These are phyloP conservation scores for Sternotherus odoratus DNA, from an alignment of 2,797 vertebrate genomes.

Conservation along the genomic window DNA sequence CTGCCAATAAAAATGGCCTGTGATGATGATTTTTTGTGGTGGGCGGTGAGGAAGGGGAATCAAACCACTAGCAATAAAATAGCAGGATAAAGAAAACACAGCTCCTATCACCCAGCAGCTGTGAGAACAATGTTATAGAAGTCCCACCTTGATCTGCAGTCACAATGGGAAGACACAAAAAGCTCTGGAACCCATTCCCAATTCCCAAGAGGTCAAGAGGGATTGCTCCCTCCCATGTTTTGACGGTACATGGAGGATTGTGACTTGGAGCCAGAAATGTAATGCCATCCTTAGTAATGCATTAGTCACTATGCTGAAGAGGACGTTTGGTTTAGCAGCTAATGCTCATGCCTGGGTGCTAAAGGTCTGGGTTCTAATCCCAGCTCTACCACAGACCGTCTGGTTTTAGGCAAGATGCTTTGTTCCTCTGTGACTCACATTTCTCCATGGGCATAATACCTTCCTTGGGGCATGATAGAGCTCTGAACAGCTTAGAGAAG, in stretches of 20 bases:
- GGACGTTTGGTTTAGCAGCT: rapidly evolving
- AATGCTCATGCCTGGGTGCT: rapidly evolving
- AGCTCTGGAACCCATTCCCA: neutral
- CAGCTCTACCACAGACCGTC: rapidly evolving
- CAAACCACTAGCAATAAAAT: neutral
- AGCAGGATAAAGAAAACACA: neutral
- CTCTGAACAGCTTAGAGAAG: neutral
- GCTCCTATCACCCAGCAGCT: neutral
- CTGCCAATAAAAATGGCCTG: neutral
- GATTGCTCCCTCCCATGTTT: rapidly evolving
- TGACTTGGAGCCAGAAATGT: neutral
- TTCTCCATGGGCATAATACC: no score
- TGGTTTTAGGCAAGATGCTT: neutral
- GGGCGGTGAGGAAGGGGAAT: neutral
- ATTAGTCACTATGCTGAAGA: neutral
- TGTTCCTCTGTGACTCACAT: neutral
- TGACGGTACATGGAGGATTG: rapidly evolving
- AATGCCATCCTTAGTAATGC: neutral
- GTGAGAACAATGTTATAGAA: neutral
- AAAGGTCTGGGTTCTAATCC: neutral
- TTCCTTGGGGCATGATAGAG: neutral
- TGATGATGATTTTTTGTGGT: neutral
- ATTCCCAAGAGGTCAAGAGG: rapidly evolving
- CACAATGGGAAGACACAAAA: neutral
- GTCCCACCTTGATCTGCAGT: neutral